Conservation (phyloP, 2,797 vertebrate species). For the Hipposideros larvatus region DNA sequence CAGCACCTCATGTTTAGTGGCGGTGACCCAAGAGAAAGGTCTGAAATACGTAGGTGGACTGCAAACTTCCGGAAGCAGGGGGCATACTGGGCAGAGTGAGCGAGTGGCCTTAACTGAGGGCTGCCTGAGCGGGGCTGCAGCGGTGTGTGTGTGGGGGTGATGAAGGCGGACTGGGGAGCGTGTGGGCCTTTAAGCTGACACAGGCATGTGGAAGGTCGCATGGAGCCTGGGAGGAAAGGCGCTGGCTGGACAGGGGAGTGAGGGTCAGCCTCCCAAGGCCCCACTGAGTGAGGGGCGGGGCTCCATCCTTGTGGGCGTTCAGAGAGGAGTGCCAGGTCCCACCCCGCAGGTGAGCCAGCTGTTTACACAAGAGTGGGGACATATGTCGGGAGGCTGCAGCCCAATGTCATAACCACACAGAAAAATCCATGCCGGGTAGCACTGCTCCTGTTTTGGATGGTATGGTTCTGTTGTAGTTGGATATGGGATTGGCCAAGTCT, state of each 20-base stretch:
- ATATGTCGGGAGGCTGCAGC: background rate
- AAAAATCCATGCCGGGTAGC: background rate
- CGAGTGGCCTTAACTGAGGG: background rate
- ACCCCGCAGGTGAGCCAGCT: background rate
- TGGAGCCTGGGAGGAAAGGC: background rate
- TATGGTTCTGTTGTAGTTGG: background rate
- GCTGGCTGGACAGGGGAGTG: background rate
- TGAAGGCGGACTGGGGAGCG: background rate
- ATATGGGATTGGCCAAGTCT: background rate
- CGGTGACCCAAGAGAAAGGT: background rate
- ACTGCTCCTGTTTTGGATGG: background rate
- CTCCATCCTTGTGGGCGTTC: background rate
- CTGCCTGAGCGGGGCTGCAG: background rate
- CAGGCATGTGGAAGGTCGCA: background rate
- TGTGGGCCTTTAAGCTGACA: background rate
- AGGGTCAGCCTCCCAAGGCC: too few species aligned
- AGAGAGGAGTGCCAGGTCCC: too few species aligned
- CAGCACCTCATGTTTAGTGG: background rate
- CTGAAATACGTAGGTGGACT: background rate
- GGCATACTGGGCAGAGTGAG: background rate
- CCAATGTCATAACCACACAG: background rate
- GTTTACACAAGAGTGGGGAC: background rate
- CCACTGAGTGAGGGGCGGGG: background rate
- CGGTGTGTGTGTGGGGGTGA: background rate
- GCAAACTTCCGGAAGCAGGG: background rate